A percentile compares a stretch with the other conserved stretches of the same genome.
These are phyloP conservation scores for Tipula vernalis DNA, from an alignment of 2,888 invertebrate species.

Conservation along the genomic window DNA sequence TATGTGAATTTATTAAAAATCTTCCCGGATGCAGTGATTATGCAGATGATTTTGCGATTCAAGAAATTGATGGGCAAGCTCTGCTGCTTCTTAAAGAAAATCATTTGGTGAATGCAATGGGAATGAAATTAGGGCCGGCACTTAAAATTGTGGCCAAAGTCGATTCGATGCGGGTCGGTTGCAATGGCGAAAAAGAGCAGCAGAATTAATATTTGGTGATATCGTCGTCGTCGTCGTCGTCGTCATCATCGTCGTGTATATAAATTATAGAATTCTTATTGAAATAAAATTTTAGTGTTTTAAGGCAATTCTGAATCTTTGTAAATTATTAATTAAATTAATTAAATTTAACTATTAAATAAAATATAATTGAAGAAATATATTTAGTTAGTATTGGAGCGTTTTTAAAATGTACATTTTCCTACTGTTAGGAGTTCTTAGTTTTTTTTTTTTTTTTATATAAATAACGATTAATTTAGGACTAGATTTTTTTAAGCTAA, in stretches of 20 bases:
- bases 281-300: not conserved
- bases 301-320: not conserved
- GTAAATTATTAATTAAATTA: not conserved
- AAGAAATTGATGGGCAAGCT: slow-evolving; percentile 95
- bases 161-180: slow-evolving; percentile 46
- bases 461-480: not conserved
- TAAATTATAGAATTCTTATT: not conserved
- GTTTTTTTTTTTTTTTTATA: not conserved
- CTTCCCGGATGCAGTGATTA: slow-evolving; percentile 85
- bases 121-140: slow-evolving; percentile 91
- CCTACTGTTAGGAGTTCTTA: not conserved
- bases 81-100: slow-evolving; percentile 83
- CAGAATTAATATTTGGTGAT: not conserved
- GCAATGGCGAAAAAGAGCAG: not conserved
- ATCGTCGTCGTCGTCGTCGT: not conserved
- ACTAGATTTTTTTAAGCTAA: not conserved
- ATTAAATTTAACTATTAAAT: not conserved
- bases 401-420: not conserved
- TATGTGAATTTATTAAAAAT: slow-evolving; percentile 77
- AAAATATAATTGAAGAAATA: not conserved
- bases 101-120: slow-evolving; percentile 87
- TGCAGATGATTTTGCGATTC: slow-evolving; percentile 87
- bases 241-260: not conserved
- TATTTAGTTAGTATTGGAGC: not conserved
- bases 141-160: slow-evolving; percentile 90